Evolutionary conservation across 2,113 vertebrate species (phyloP).

Genomic region (Periophthalmus modestus): DNA sequence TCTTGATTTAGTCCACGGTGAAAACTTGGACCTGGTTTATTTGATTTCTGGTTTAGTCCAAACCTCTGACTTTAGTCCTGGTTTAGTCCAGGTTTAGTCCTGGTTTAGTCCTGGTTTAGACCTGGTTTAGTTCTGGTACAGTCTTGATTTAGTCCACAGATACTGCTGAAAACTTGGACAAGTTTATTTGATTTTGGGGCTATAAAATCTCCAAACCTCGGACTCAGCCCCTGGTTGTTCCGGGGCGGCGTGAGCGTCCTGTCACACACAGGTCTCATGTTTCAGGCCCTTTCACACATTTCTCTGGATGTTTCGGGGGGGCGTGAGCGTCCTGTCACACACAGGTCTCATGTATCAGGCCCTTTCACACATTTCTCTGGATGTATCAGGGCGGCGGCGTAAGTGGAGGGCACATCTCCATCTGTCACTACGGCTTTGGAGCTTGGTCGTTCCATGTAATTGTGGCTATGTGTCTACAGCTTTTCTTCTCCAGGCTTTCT

Average conservation of each 20-base stretch:
- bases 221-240: neutral
- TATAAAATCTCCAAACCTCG: neutral
- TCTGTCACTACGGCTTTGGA: neutral
- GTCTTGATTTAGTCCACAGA: too few species aligned
- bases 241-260: too few species aligned
- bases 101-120: too few species aligned
- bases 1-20: neutral
- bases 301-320: too few species aligned
- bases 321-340: too few species aligned
- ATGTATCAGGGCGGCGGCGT: neutral
- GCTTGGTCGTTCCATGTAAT: slow-evolving; percentile 11
- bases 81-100: too few species aligned
- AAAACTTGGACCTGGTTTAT: too few species aligned
- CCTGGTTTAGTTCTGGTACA: too few species aligned
- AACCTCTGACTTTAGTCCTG: neutral
- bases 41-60: slow-evolving; percentile 79
- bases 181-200: neutral
- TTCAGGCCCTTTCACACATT: too few species aligned
- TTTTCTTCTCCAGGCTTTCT: neutral
- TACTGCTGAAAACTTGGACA: neutral
- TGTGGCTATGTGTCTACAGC: slow-evolving; percentile 16
- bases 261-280: too few species aligned
- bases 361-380: too few species aligned
- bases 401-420: neutral
- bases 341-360: too few species aligned